Base-by-base conservation (phyloP, 2,113 vertebrate genomes). In the Clarias gariepinus region DNA sequence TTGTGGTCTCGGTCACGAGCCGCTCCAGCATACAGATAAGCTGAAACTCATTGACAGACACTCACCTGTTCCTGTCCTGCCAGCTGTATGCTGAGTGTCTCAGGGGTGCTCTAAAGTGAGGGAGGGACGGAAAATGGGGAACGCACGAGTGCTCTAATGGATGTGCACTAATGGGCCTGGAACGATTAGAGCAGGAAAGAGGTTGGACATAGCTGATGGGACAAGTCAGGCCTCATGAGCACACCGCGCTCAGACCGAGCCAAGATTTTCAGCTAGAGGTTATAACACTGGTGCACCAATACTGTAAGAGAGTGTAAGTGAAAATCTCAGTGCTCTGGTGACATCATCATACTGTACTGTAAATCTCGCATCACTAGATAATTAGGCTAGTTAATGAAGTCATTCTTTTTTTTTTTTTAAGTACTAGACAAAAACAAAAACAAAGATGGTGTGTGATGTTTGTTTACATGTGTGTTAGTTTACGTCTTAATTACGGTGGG, bases 181-280 rank as follows among this genome's bases (percentile, higher is more conserved):
- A 90, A 91, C 93, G 92, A 94, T 95, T 94, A 95, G 90, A 91
- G 86, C 90, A 94, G 94, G 93, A 95, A 95, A 93, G 92, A 89
- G 87, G 90, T 30, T 89, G 90, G 71, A 83, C 89, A 55, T 80
- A 58, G 79, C 84, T 78, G 82, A 90, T 86, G 63, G 85, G 87
- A 85, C 87, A 87, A 47, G 58, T 53, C 68, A 85, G 87, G 69
- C 66, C 86, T 87, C 80, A 81, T 87, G 74, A 89, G 74, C 60
- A 28, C 33, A 63, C 69, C 23, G 18, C 0, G 33, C 74, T 66
- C 57, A 52, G 36, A 82, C 83, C 73, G 81, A 73, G 81, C 36
- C 60, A 55, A 47, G 71, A 58, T 19, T 77, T 30, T 69, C 83
- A 68, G 71, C 52, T 71, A 55, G 16, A 61, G 23, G 33, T 4